Evolutionary conservation across 1,140 invertebrate genomes (phyloP).

Genomic region (Drosophila neocordata): DNA sequence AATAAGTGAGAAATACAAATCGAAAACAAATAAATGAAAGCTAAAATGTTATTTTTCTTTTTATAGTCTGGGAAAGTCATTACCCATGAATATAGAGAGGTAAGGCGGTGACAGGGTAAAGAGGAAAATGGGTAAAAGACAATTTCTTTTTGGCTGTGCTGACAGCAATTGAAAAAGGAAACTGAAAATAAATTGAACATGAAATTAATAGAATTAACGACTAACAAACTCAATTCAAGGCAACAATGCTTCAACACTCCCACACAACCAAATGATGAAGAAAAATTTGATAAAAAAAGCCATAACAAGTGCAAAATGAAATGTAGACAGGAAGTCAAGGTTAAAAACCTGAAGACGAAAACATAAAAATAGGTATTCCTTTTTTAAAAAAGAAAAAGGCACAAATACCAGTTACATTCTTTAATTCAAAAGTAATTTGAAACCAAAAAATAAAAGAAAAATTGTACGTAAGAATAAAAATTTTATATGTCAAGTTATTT

Average conservation of each 20-base stretch:
- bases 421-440: no score
- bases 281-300: not conserved
- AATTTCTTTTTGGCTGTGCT: conserved; percentile 27
- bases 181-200: conserved; percentile 62
- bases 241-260: conserved; percentile 17
- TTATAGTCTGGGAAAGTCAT: conserved; percentile 65
- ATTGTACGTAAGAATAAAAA: no score
- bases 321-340: not conserved
- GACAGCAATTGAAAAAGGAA: conserved; percentile 55
- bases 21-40: conserved; percentile 4
- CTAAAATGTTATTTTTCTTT: conserved; percentile 8
- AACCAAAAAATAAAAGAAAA: no score
- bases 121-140: conserved; percentile 1
- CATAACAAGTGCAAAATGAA: not conserved
- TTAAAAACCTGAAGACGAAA: not conserved
- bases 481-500: no score
- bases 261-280: not conserved
- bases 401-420: no score
- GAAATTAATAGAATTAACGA: conserved; percentile 73
- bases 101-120: not conserved
- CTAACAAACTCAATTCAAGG: conserved; percentile 64
- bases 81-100: conserved; percentile 44
- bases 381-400: no score
- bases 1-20: conserved; percentile 14
- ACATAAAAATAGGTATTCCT: no score